These are phyloP conservation scores for Nerophis lumbriciformis DNA, from an alignment of 2,113 vertebrate species.

Conservation along the genomic window DNA sequence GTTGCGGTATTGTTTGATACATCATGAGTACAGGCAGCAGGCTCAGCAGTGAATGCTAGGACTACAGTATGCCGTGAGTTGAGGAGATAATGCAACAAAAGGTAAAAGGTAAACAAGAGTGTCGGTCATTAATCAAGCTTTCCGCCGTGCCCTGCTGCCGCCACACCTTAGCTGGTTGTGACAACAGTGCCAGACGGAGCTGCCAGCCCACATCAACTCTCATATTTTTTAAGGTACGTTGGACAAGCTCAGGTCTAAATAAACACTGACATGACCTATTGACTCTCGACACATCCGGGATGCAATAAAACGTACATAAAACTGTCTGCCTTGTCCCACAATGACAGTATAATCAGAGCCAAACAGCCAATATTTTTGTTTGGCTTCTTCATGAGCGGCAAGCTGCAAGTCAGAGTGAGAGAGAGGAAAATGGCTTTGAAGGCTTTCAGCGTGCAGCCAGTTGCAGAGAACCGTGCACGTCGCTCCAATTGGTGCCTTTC, in stretches of 20 bases:
- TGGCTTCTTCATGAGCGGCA: slow-evolving; percentile 13
- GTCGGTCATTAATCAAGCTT: slow-evolving; percentile 60
- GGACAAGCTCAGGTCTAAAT: slow-evolving; percentile 33
- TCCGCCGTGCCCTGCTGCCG: slow-evolving; percentile 38
- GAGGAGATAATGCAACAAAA: slow-evolving; percentile 58
- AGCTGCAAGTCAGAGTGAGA: slow-evolving; percentile 7
- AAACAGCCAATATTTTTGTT: slow-evolving; percentile 36
- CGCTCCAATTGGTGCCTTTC: slow-evolving; percentile 45
- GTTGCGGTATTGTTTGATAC: slow-evolving; percentile 30
- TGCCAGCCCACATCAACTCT: slow-evolving; percentile 44
- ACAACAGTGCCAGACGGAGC: slow-evolving; percentile 42
- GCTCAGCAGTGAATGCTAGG: slow-evolving; percentile 16
- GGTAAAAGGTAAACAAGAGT: slow-evolving; percentile 47
- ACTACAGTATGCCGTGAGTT: slow-evolving; percentile 8
- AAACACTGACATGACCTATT: slow-evolving; percentile 41
- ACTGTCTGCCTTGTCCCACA: slow-evolving; percentile 33
- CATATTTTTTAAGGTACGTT: slow-evolving; percentile 52
- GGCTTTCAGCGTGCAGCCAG: slow-evolving; percentile 36
- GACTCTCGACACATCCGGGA: slow-evolving; percentile 45
- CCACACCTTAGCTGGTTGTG: slow-evolving; percentile 42
- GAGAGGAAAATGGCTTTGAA: slow-evolving; percentile 42
- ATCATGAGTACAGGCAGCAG: slow-evolving; percentile 10
- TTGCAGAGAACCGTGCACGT: slow-evolving; percentile 49
- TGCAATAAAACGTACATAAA: slow-evolving; percentile 36
- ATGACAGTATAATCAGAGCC: slow-evolving; percentile 47